Evolutionary conservation across 1,140 invertebrate genomes (phyloP).

Genomic region (Holotrichia oblita): DNA sequence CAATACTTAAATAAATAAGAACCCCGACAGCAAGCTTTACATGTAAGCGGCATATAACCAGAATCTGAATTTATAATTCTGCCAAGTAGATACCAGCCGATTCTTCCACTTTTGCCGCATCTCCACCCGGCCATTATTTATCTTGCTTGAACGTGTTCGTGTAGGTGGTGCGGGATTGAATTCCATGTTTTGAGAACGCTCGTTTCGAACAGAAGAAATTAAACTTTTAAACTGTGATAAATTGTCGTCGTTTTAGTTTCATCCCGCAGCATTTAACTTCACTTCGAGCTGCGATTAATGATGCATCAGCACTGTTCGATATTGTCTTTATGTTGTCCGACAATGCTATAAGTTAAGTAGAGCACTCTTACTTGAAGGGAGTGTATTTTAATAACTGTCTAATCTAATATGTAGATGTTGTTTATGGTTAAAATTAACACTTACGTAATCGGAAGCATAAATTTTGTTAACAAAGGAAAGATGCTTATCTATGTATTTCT

Average conservation of each 20-base stretch:
- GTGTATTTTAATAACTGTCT: too few relatives aligned
- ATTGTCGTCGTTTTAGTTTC: slow-evolving; percentile 7
- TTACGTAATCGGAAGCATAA: too few relatives aligned
- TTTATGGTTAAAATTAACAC: too few relatives aligned
- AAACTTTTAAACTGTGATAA: slow-evolving; percentile 8
- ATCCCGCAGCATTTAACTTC: neutral
- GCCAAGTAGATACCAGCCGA: neutral
- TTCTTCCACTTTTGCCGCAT: neutral
- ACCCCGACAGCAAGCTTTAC: neutral
- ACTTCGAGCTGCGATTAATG: neutral
- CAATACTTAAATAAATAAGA: neutral
- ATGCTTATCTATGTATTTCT: too few relatives aligned
- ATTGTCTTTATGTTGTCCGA: neutral
- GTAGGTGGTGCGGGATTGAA: neutral
- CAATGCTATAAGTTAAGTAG: neutral
- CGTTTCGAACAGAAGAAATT: neutral
- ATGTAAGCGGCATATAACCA: neutral
- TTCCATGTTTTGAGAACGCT: neutral
- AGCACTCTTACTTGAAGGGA: too few relatives aligned
- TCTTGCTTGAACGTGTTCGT: neutral
- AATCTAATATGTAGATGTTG: too few relatives aligned
- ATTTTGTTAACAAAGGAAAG: too few relatives aligned
- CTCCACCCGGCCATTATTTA: neutral
- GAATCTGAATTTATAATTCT: slow-evolving; percentile 4
- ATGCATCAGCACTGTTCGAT: neutral